Percentiles rank a stretch among this genome's conserved stretches.
Conservation (phyloP, 2,113 vertebrate genomes). For the Semnornis frantzii region DNA sequence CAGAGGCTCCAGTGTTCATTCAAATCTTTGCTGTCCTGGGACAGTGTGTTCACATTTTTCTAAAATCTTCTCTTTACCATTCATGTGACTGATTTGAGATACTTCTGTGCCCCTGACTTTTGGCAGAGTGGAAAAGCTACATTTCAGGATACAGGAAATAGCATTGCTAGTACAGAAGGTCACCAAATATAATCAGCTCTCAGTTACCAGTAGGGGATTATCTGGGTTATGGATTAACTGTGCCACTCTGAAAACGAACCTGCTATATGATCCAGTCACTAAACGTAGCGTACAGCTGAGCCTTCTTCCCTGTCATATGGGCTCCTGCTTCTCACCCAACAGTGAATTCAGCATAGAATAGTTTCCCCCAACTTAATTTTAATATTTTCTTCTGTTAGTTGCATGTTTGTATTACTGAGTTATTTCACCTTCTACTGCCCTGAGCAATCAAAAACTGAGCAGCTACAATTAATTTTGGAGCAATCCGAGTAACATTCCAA, state of each 20-base stretch:
- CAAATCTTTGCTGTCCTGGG: neutral
- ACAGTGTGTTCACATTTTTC: neutral
- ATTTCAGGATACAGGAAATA: constrained; percentile 17
- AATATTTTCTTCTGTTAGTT: neutral
- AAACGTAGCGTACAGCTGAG: neutral
- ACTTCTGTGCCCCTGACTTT: neutral
- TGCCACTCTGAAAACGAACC: neutral
- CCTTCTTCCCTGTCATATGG: neutral
- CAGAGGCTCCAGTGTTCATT: neutral
- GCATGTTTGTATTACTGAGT: neutral
- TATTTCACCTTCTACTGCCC: neutral
- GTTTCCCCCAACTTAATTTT: neutral
- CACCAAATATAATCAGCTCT: constrained; percentile 28
- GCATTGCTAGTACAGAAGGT: neutral
- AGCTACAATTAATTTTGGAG: neutral
- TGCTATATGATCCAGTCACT: neutral
- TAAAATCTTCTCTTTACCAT: neutral
- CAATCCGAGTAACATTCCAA: neutral
- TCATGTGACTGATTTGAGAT: neutral
- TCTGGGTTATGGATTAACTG: constrained; percentile 10
- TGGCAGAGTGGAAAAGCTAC: neutral
- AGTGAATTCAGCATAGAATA: neutral
- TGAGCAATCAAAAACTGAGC: neutral
- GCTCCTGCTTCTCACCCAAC: neutral
- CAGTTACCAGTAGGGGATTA: neutral